Evolutionary conservation across 2,797 vertebrate species (phyloP), one percentile per base, ranked within the genome.

Genomic region (Mastacembelus armatus): DNA sequence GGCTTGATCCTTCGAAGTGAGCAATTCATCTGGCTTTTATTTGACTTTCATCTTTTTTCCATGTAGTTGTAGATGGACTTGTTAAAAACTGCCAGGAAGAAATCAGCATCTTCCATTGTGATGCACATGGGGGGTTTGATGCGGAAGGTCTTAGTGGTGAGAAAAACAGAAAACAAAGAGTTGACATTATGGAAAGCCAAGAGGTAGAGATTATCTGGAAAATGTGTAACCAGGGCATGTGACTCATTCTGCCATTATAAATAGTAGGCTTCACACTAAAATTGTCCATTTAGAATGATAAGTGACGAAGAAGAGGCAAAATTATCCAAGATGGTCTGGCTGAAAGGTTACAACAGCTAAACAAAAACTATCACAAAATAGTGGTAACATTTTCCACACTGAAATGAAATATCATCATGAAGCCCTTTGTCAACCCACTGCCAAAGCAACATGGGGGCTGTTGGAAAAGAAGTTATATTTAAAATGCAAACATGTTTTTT

Each of bases 51-150:
- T 88, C 78, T 87, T 87, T 77, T 93, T 54, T 93, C 90, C 78
- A 73, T 43, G 56, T 95, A 93, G 69, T 85, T 94, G 33, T 82
- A 80, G 62, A 98, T 36, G 19, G 94, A 93, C 55, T 88, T 87
- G 45, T 54, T 80, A 61, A 98, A 92, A 36, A 98, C 94, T 1
- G 95, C 93, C 67, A 96, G 81, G 18, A 96, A 95, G 40, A 96
- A 99, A 73, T 95, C 85, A 0, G 66, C 96, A 0, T 99, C 96
- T 10, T 92, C 86, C 84, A 91, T 95, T 2, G 93, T 95, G 89
- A 99, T 87, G 83, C 97, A 97, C 96, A 98, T 94, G 0, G 96
- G 93, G 2, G 97, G 96, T 26, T 95, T 92, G 35, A 98, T 86
- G 74, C 96, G 92, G 65, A 99, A 96, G 2, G 92, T 96, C 96